phyloP scores from a whole-genome alignment of 2,888 invertebrate species.

The Zygogramma bicolorata region DNA sequence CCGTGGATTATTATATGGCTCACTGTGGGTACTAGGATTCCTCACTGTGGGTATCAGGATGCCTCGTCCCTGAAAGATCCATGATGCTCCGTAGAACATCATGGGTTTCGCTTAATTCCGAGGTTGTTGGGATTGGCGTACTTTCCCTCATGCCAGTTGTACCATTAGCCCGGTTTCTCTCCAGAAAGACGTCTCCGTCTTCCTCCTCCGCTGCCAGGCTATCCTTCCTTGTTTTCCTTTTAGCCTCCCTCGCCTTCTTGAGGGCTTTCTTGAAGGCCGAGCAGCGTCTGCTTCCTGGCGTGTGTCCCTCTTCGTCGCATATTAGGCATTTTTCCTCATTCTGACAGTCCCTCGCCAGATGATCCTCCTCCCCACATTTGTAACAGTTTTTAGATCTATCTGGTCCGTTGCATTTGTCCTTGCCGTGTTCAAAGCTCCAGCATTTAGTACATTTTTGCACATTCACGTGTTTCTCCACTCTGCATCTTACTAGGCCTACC shows the following conservation, averaged over 20 bases:
- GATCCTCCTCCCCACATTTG: not conserved
- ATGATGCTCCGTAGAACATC: too few species aligned
- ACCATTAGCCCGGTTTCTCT: too few species aligned
- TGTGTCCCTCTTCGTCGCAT: constrained; percentile 1
- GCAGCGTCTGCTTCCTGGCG: not conserved
- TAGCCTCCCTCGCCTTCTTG: not conserved
- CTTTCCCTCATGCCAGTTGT: too few species aligned
- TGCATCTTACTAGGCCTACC: not conserved
- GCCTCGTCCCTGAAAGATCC: too few species aligned
- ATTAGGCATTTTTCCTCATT: constrained; percentile 10
- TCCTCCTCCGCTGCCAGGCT: not conserved
- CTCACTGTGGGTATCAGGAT: too few species aligned
- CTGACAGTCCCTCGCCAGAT: not conserved
- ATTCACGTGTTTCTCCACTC: not conserved
- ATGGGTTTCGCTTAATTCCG: too few species aligned
- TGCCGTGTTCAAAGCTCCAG: not conserved
- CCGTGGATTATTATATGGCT: not conserved
- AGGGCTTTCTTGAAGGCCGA: not conserved
- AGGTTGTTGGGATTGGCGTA: too few species aligned
- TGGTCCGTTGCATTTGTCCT: not conserved
- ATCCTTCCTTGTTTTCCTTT: not conserved
- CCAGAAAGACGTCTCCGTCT: not conserved
- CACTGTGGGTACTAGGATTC: not conserved
- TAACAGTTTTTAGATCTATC: not conserved
- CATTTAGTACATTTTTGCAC: not conserved